Evolutionary conservation across 2,888 invertebrate genomes (phyloP), one percentile per base, ranked within the genome.

Genomic region (Congeria kusceri): DNA sequence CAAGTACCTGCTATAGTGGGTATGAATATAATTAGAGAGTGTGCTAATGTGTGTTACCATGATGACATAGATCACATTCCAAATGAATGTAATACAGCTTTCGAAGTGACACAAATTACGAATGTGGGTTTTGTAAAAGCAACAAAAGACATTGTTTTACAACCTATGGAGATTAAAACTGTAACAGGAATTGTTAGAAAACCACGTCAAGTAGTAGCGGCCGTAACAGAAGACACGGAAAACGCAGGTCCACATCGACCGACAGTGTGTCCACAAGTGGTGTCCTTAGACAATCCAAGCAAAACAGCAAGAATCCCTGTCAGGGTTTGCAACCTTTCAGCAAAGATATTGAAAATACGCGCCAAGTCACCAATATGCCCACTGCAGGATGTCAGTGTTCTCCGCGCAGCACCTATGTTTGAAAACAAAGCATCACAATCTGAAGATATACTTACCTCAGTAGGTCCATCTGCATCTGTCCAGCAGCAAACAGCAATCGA

Each of bases 291-390:
- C 27, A 59, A 64, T 0, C 32, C 47, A 23, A 61, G 58, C 13
- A 73, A 73, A 23, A 73, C 23, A n/a, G 57, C 63, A 32, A 25
- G 73, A 13, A 32, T 73, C 29, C 66, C 72, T 9, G 72, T 72
- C 2, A 28, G 57, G 25, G 53, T 67, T 7, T 67, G 9, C 23
- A 67, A 67, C 28, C 32, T 62, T 23, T 70, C 70, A 13, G 70
- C 70, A 2, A 70, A 70, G 44, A 20, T n/a, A 7, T 49, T 70
- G 15, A 32, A 61, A n/a, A 62, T 70, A 18, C 23, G 3, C 4
- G 39, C 70, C 0, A 61, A 49, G 20, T n/a, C 47, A 28, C 18
- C 49, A 18, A 29, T 70, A 29, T 70, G 70, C n/a, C 25, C 61
- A 29, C 49, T 62, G 9, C 70, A 70, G 13, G 61, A 70, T 29